A percentile compares a stretch with the other conserved stretches of the same genome.
These are phyloP conservation scores for Anthopleura sola DNA, from an alignment of 64 coral and sea anemone species.

Conservation along the genomic window DNA sequence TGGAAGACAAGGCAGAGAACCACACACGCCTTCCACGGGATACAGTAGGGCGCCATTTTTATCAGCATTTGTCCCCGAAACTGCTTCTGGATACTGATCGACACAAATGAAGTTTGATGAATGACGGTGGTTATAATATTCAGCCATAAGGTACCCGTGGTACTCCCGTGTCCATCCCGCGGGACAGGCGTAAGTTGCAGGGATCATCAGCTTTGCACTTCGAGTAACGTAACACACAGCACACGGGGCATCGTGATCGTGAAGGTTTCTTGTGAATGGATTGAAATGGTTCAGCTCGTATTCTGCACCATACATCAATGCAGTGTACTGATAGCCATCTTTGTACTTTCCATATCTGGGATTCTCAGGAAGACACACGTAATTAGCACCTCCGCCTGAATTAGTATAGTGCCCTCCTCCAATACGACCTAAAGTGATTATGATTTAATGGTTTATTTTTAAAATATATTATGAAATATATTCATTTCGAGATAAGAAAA, in stretches of 20 bases:
- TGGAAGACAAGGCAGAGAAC: constrained; percentile 39
- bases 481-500: background rate
- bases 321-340: background rate
- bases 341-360: constrained; percentile 27
- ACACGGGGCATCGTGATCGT: constrained; percentile 42
- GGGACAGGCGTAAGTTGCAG: constrained; percentile 36
- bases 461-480: no score
- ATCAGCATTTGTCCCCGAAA: constrained; percentile 17
- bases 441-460: background rate
- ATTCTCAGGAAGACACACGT: constrained; percentile 4
- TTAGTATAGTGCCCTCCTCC: constrained; percentile 5
- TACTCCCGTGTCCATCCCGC: constrained; percentile 39
- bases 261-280: constrained; percentile 18
- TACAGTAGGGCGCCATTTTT: constrained; percentile 26
- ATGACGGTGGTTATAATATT: constrained; percentile 6
- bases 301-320: constrained; percentile 22
- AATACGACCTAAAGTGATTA: background rate
- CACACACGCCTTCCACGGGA: constrained; percentile 31
- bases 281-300: constrained; percentile 17
- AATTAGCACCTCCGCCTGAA: constrained; percentile 18
- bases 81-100: constrained; percentile 24
- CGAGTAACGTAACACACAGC: constrained; percentile 34
- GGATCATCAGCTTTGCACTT: constrained; percentile 29
- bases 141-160: constrained; percentile 9
- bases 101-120: constrained; percentile 34